Evolutionary conservation across 2,797 vertebrate genomes (phyloP).

Genomic region (Manis javanica): DNA sequence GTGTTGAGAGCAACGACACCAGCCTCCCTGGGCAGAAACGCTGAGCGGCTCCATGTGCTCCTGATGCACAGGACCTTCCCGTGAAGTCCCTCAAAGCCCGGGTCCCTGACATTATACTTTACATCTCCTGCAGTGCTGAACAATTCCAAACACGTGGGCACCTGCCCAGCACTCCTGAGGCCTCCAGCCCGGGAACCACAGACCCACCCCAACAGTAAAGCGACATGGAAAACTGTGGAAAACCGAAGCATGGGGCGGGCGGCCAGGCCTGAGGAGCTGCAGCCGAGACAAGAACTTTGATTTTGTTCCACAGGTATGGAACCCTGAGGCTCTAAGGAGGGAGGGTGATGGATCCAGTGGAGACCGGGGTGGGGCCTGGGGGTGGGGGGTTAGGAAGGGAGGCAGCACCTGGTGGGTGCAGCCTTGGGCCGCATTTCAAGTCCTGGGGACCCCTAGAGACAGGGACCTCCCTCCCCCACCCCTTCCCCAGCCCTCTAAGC

Average conservation of each 20-base stretch:
- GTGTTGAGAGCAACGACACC: fast-evolving
- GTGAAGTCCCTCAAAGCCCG: background rate
- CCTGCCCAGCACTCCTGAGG: background rate
- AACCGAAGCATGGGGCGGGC: fast-evolving
- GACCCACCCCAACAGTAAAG: too few relatives aligned
- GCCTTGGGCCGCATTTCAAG: background rate
- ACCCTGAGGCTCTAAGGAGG: fast-evolving
- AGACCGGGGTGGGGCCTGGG: too few relatives aligned
- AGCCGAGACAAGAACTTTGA: fast-evolving
- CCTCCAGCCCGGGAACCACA: too few relatives aligned
- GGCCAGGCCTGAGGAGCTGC: fast-evolving
- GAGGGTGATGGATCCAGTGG: background rate
- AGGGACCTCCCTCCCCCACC: fast-evolving
- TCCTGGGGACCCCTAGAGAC: background rate
- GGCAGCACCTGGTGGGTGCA: too few relatives aligned
- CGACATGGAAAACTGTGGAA: fast-evolving
- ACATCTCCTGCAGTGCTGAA: fast-evolving
- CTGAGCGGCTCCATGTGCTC: fast-evolving
- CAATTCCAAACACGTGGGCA: too few relatives aligned
- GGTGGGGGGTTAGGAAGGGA: background rate
- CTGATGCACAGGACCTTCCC: too few relatives aligned
- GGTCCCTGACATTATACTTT: fast-evolving
- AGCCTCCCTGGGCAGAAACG: fast-evolving
- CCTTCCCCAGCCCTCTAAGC: background rate
- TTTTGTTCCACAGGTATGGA: fast-evolving